phyloP scores from a whole-genome alignment of 1,140 invertebrate genomes.

The Drosophila watanabei region DNA sequence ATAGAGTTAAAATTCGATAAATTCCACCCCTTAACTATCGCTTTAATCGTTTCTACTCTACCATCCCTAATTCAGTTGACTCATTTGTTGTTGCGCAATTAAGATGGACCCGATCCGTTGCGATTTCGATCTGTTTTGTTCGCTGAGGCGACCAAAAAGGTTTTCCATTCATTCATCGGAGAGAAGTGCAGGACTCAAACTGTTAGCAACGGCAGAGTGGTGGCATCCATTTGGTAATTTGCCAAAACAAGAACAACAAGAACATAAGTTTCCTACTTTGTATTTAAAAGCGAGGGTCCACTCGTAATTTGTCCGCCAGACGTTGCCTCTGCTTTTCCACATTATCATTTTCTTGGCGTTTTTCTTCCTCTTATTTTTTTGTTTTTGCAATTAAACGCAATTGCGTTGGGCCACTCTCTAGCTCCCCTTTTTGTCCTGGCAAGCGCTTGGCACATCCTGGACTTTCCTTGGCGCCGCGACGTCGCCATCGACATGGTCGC shows the following conservation, averaged over 20 bases:
- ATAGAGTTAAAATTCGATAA: too few species aligned
- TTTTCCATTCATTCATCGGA: conserved; percentile 28
- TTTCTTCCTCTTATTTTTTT: conserved; percentile 13
- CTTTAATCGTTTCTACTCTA: not conserved
- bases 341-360: conserved; percentile 31
- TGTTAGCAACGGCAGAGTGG: conserved; percentile 54
- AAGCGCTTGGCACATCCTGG: conserved; percentile 1
- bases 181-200: conserved; percentile 51
- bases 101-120: conserved; percentile 29
- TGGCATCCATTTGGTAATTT: conserved; percentile 72
- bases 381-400: conserved; percentile 77
- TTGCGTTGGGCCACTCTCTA: conserved; percentile 56
- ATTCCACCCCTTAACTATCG: not conserved
- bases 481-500: conserved; percentile 60
- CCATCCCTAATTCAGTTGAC: conserved; percentile 8
- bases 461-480: conserved; percentile 38
- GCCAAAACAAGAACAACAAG: conserved; percentile 49
- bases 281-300: conserved; percentile 34
- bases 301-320: conserved; percentile 70
- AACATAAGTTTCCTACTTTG: conserved; percentile 58
- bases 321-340: conserved; percentile 22
- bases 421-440: not conserved
- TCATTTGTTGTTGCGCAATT: conserved; percentile 45
- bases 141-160: conserved; percentile 38
- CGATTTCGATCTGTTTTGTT: conserved; percentile 61